phyloP scores from a whole-genome alignment of 1,140 invertebrate genomes.

The Drosophila nigromelanica region DNA sequence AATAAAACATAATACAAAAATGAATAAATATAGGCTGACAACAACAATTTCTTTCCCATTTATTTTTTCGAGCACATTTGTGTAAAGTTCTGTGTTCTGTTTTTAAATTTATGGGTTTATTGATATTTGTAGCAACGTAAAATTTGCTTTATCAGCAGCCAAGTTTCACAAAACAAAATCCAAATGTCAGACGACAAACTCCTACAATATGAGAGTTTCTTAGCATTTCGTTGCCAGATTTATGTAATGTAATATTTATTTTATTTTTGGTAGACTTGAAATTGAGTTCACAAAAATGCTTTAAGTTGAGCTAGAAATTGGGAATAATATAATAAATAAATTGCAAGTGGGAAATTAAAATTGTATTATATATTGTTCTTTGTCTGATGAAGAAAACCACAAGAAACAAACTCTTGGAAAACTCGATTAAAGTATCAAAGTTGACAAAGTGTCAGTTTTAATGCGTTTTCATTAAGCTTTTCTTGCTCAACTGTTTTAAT shows the following conservation, averaged over 20 bases:
- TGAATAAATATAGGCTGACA: constrained; percentile 34
- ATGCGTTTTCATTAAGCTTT: not conserved
- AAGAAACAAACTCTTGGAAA: too few species aligned
- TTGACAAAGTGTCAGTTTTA: not conserved
- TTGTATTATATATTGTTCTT: not conserved
- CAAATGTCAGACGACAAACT: not conserved
- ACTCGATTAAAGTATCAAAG: not conserved
- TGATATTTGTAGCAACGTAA: constrained; percentile 32
- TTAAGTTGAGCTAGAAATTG: not conserved
- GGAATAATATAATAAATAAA: not conserved
- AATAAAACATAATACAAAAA: constrained; percentile 29
- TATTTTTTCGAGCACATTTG: not conserved
- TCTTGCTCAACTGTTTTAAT: not conserved
- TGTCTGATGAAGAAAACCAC: not conserved
- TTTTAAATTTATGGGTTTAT: constrained; percentile 51
- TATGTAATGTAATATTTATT: not conserved
- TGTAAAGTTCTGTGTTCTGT: constrained; percentile 16
- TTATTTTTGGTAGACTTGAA: too few species aligned
- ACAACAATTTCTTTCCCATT: constrained; percentile 28
- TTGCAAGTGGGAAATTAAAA: not conserved
- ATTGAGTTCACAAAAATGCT: too few species aligned
- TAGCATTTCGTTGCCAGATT: not conserved
- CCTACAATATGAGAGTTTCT: not conserved
- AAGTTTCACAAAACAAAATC: not conserved
- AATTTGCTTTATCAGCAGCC: constrained; percentile 48